Evolutionary conservation across 2,113 vertebrate genomes (phyloP).

Genomic region (Lophotis ruficrista): DNA sequence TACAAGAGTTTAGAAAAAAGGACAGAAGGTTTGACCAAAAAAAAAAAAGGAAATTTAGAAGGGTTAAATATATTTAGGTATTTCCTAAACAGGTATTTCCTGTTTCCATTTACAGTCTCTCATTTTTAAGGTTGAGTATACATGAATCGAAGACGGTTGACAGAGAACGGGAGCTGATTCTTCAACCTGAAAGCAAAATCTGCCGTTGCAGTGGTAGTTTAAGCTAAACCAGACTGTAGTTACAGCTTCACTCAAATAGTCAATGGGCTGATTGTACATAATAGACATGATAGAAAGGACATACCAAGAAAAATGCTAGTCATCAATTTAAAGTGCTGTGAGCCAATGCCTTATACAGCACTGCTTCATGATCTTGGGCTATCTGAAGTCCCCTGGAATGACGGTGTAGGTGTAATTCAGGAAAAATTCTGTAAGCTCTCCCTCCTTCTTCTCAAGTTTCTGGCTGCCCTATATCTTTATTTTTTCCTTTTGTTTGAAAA

Average conservation of each 20-base stretch:
- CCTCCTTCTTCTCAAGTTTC: not conserved
- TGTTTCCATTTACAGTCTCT: not conserved
- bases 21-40: not conserved
- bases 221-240: not conserved
- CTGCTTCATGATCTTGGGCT: not conserved
- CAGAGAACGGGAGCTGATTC: not conserved
- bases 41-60: not conserved
- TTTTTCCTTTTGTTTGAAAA: not conserved
- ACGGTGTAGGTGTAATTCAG: not conserved
- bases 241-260: not conserved
- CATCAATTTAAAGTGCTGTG: not conserved
- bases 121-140: not conserved
- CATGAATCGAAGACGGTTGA: not conserved
- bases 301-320: not conserved
- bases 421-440: not conserved
- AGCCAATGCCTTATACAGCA: not conserved
- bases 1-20: not conserved
- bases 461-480: not conserved
- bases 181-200: not conserved
- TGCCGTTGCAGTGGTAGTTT: not conserved
- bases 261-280: not conserved
- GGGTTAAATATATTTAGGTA: not conserved
- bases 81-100: too few species aligned
- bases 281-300: not conserved
- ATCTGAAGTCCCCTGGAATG: not conserved